Base-by-base conservation (phyloP, 2,797 vertebrate genomes). In the Crocodylus rhombifer region DNA sequence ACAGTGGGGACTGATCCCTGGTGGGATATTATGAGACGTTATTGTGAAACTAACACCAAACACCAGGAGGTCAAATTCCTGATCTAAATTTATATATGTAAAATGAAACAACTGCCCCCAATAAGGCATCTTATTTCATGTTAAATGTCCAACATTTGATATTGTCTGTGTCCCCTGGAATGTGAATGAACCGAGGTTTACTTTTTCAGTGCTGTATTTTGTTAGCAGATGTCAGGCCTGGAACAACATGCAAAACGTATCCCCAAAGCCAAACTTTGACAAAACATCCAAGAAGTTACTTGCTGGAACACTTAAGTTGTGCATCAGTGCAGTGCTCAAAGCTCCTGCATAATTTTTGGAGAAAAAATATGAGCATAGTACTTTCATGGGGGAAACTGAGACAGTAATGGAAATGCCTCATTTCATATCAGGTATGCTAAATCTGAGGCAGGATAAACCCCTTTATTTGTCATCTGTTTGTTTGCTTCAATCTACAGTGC, bases 391-490 rank as follows among this genome's bases (percentile, higher is more conserved):
- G 65, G 33, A 36, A 69, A 69, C 20, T 36, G 80, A 55, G 82
- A 92, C 90, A 80, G 81, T 86, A 76, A 89, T 78, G 63, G 87
- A 77, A 65, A 93, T 36, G 28, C 30, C 28, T 91, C 75, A 74
- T 75, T 74, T 79, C 64, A 84, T 7, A 79, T 42, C 14, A 81
- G 5, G 51, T 23, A 11, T 69, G 67, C 12, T 33, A 20, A 16
- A 67, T 30, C 11, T 30, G n/a, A 67, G 65, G 17, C 65, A 30
- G 20, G 17, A 33, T 18, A 21, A 14, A 33, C 30, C 65, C 33
- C n/a, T 67, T 11, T 67, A 67, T 33, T 30, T 33, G n/a, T 10
- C 11, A 18, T 67, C 17, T 33, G 4, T 33, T 17, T 30, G 17
- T 67, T 18, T 16, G 30, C 21, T 69, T 17, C 20, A 69, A 6